Percentiles rank a stretch among this genome's conserved stretches.
phyloP scores from a whole-genome alignment of 1,140 invertebrate genomes.

The Drosophila nannoptera region DNA sequence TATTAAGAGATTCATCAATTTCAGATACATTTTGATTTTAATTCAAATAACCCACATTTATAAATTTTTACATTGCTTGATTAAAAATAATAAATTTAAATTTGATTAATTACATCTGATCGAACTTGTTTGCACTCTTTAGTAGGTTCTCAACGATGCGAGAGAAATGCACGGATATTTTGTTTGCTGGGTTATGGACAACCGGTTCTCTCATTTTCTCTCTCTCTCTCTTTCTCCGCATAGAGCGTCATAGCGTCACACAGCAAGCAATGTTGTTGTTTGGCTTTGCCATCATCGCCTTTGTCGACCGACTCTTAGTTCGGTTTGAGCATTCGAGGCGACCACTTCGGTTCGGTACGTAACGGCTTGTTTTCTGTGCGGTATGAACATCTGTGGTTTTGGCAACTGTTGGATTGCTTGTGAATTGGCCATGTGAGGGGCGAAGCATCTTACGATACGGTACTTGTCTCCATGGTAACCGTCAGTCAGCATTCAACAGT shows the following conservation, averaged over 20 bases:
- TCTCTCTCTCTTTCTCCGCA: constrained; percentile 35
- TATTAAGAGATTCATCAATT: too few relatives aligned
- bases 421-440: constrained; percentile 56
- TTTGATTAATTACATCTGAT: too few relatives aligned
- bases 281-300: constrained; percentile 1
- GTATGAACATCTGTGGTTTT: constrained; percentile 12
- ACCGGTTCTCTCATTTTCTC: constrained; percentile 48
- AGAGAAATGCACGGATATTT: neutral
- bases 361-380: constrained; percentile 17
- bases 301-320: constrained; percentile 44
- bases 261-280: constrained; percentile 3
- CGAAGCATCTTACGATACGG: constrained; percentile 31
- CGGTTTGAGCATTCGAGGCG: constrained; percentile 53
- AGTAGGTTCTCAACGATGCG: neutral
- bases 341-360: constrained; percentile 44
- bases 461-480: constrained; percentile 20
- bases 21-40: too few relatives aligned
- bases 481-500: constrained; percentile 24
- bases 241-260: neutral
- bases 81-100: too few relatives aligned
- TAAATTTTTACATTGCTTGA: too few relatives aligned
- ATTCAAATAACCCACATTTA: too few relatives aligned
- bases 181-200: constrained; percentile 50
- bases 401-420: constrained; percentile 24
- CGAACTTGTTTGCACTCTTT: too few relatives aligned